These are phyloP conservation scores for Nycticebus coucang DNA, from an alignment of 2,113 vertebrate species.

Conservation along the genomic window DNA sequence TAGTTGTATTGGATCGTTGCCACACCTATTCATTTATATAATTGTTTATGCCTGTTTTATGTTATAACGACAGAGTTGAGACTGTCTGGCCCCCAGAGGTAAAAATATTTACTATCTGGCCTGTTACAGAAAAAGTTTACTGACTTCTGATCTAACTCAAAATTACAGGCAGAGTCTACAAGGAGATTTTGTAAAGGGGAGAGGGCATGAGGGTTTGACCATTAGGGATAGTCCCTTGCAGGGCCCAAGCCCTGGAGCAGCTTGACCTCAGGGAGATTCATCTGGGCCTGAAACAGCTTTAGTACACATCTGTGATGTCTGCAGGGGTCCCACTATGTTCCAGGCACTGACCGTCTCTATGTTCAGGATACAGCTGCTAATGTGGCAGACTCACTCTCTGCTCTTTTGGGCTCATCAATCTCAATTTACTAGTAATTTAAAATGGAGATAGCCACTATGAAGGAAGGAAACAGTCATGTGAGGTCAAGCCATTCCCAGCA, in stretches of 20 bases:
- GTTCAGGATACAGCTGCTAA: background rate
- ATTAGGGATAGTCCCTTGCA: background rate
- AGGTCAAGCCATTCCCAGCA: background rate
- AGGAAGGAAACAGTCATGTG: background rate
- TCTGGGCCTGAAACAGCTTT: background rate
- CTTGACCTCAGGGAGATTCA: background rate
- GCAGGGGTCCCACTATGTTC: background rate
- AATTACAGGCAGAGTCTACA: background rate
- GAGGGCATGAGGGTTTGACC: accelerated
- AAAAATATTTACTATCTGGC: conserved; percentile 47
- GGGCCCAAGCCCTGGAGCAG: background rate
- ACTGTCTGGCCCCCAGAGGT: background rate
- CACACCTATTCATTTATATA: conserved; percentile 54
- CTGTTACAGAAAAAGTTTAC: background rate
- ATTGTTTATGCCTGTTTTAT: conserved; percentile 27
- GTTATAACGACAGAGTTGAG: background rate
- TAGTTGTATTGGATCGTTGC: conserved; percentile 23
- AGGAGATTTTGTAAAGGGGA: background rate
- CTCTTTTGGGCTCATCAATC: background rate
- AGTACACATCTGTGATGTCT: background rate
- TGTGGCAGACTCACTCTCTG: background rate
- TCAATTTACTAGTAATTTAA: background rate
- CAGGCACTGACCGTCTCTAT: too few species aligned
- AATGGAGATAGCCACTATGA: background rate
- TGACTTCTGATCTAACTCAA: conserved; percentile 1